Evolutionary conservation across 2,797 vertebrate species (phyloP), one percentile per base, ranked within the genome.

Genomic region (Microchirus variegatus): DNA sequence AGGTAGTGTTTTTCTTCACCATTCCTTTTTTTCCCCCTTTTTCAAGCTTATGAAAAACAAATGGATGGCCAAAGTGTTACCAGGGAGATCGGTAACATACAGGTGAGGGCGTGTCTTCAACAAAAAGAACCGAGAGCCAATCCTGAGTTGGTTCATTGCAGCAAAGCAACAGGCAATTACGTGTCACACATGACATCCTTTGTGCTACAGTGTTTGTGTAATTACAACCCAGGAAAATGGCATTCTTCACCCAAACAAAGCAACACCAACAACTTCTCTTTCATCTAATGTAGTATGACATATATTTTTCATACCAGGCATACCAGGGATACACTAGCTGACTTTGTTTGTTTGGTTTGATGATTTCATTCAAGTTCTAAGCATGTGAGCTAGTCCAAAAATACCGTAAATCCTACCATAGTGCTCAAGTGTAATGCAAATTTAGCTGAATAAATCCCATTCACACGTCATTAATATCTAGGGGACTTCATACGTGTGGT

Each of bases 31-130:
- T 17, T 17, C 55, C 63, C 71, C 54, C 64, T 76, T 45, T 58
- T 67, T 56, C 18, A 11, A 55, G 61, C 69, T 77, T 76, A 73
- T 51, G 42, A 67, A 86, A 80, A 78, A 73, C 45, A 62, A 81
- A 77, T 9, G 14, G 51, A 63, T 49, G 73, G 79, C 38, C 62
- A 31, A 79, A 75, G 76, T 69, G 74, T 16, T 46, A 53, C 31
- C 4, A 31, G 31, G 31, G 31, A 57, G 73, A 84, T 87, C 62
- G 59, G 36, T 77, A 66, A 75, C 73, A 67, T 38, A 10, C 78
- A 89, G 84, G 82, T 87, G 71, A 81, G 68, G 80, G 83, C 13
- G 75, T 77, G 74, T 66, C 75, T 73, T 40, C 68, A 65, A 82
- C 49, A 66, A 62, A 66, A 52, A 75, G 53, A 48, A 10, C 17